Base-by-base conservation (phyloP, 2,113 vertebrate genomes). In the Circaetus gallicus region DNA sequence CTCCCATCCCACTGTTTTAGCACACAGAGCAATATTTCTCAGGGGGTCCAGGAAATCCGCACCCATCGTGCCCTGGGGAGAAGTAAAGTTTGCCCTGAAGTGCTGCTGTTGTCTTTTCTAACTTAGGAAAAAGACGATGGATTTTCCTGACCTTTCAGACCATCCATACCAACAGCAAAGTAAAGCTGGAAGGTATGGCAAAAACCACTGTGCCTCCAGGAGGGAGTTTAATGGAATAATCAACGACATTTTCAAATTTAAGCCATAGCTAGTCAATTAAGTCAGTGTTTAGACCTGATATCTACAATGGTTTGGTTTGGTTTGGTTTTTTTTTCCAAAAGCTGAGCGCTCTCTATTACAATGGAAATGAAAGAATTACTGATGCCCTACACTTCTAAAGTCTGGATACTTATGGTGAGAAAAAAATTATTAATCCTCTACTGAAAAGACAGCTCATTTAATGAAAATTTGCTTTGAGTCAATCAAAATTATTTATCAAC, bases 41-140 rank as follows among this genome's bases (percentile, higher is more conserved):
- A 29, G 28, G 14, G 26, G 2, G 8, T 43, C 12, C 24, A 19
- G 36, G 58, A 80, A 58, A 70, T 47, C 53, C 0, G 0, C 58
- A 32, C 36, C 36, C 2, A 0, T 14, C 2, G 0, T 31, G 26
- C 21, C 1, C 45, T 17, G 26, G 11, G 11, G 21, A 87, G 43
- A 43, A 25, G 12, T 7, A 28, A 49, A 28, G 21, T 53, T 50
- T 66, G 25, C 36, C 59, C 72, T 13, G 13, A 53, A 32, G 58
- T 22, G 65, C 76, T 73, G 32, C 53, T n/a, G 7, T 56, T 65
- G 67, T 40, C 36, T 4, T 14, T 32, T 53, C 18, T 45, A 69
- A 26, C 31, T 77, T 67, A 11, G 71, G 34, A 73, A 58, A 50
- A 73, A 40, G 40, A 6, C 0, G 1, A 31, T 32, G 53, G 71